A percentile compares a stretch with the other conserved stretches of the same genome.
phyloP scores from a whole-genome alignment of 53 echinoderm and acorn worm genomes.

The Antedon mediterranea region DNA sequence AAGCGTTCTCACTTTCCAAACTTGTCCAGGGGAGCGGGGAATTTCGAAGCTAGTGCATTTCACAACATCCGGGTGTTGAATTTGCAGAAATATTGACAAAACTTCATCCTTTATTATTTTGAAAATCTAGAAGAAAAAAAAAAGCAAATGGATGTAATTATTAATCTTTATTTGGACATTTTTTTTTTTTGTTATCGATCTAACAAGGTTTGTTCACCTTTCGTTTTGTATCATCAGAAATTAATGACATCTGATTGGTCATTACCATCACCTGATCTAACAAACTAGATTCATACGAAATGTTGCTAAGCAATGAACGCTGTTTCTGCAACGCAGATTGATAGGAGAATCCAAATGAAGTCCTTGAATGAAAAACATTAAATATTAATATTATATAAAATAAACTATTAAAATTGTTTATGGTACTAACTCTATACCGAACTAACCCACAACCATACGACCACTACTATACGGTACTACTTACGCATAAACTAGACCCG shows the following conservation, averaged over 20 bases:
- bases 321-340: slow-evolving; percentile 75
- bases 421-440: no score
- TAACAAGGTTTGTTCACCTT: slow-evolving; percentile 42
- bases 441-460: no score
- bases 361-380: no score
- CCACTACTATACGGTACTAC: no score
- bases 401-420: no score
- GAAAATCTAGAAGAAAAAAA: slow-evolving; percentile 30
- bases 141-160: no score
- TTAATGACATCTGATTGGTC: slow-evolving; percentile 39
- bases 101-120: slow-evolving; percentile 39
- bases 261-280: slow-evolving; percentile 60
- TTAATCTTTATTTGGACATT: no score
- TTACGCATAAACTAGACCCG: no score
- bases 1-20: slow-evolving; percentile 35
- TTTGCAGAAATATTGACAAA: slow-evolving; percentile 44
- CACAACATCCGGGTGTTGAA: slow-evolving; percentile 18
- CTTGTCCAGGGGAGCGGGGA: slow-evolving; percentile 20
- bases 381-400: no score
- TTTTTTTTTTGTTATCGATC: no score
- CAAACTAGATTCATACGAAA: slow-evolving; percentile 58
- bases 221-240: slow-evolving; percentile 21
- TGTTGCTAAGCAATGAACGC: slow-evolving; percentile 32
- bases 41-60: slow-evolving; percentile 21
- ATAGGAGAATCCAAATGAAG: slow-evolving; percentile 79